Evolutionary conservation across 2,797 vertebrate species (phyloP).

Genomic region (Chiloscyllium punctatum): DNA sequence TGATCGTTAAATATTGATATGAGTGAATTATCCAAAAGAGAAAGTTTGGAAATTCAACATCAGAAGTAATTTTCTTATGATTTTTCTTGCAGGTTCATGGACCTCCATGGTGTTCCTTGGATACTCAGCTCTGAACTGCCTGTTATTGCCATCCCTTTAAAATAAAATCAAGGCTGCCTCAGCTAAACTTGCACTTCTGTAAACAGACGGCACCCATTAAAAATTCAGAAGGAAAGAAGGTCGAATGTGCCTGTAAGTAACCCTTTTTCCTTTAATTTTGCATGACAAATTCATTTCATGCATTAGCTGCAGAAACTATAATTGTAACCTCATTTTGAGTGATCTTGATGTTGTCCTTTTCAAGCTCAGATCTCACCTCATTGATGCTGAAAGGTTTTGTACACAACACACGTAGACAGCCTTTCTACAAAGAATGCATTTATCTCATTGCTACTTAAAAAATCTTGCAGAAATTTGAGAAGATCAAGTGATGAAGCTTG

Average conservation of each 20-base stretch:
- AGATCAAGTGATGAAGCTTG: background rate
- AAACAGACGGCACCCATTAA: background rate
- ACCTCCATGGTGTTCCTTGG: background rate
- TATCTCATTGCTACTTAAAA: background rate
- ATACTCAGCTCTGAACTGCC: background rate
- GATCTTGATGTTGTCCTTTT: conserved; percentile 29
- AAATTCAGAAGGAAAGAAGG: conserved; percentile 14
- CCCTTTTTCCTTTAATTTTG: conserved; percentile 36
- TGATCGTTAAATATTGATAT: background rate
- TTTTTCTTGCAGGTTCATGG: background rate
- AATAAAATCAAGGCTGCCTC: background rate
- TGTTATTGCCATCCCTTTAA: background rate
- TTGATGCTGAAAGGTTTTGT: background rate
- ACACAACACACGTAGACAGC: background rate
- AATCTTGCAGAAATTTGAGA: background rate
- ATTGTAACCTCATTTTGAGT: conserved; percentile 35
- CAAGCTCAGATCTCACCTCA: background rate
- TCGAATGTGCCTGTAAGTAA: conserved; percentile 20
- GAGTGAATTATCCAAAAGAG: background rate
- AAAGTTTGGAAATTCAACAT: background rate
- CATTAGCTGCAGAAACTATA: conserved; percentile 12
- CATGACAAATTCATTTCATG: conserved; percentile 37
- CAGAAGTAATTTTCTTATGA: background rate
- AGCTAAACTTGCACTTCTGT: conserved; percentile 3
- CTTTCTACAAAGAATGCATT: background rate